Evolutionary conservation across 2,888 invertebrate genomes (phyloP).

Genomic region (Volucella bombylans): DNA sequence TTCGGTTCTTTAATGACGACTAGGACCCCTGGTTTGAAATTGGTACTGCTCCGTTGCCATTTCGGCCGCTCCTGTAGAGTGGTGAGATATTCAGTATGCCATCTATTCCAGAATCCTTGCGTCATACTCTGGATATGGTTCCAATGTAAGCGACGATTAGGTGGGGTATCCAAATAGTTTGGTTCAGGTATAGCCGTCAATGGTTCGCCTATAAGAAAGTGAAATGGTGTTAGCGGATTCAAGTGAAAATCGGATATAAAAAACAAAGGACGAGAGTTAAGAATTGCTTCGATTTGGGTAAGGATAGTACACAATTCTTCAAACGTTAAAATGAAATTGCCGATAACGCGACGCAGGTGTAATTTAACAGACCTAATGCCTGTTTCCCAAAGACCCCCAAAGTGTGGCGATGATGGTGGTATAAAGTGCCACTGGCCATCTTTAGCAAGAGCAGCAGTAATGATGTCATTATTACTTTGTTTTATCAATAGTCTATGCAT

Average conservation of each 20-base stretch:
- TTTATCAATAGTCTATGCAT: too few species aligned
- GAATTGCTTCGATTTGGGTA: conserved; percentile 14
- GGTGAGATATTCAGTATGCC: conserved; percentile 1
- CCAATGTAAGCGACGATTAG: neutral
- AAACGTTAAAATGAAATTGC: conserved; percentile 1
- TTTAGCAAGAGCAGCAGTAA: too few species aligned
- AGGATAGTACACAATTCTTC: conserved; percentile 35
- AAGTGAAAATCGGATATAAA: conserved; percentile 12
- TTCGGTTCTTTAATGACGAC: too few species aligned
- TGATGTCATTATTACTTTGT: too few species aligned
- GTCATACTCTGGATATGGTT: neutral
- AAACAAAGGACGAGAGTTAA: conserved; percentile 33
- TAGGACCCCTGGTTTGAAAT: too few species aligned
- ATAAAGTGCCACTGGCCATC: too few species aligned
- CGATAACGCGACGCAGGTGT: too few species aligned
- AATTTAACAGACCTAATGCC: too few species aligned
- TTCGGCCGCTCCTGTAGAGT: too few species aligned
- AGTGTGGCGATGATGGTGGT: too few species aligned
- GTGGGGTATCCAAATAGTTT: neutral
- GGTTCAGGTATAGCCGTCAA: conserved; percentile 6
- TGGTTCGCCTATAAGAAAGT: conserved; percentile 36
- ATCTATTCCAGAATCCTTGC: neutral
- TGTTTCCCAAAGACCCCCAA: too few species aligned
- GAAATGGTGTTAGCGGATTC: conserved; percentile 19
- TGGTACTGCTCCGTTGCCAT: too few species aligned